Base-by-base conservation (phyloP, 2,113 vertebrate species). In the Telmatochromis brachygnathus region DNA sequence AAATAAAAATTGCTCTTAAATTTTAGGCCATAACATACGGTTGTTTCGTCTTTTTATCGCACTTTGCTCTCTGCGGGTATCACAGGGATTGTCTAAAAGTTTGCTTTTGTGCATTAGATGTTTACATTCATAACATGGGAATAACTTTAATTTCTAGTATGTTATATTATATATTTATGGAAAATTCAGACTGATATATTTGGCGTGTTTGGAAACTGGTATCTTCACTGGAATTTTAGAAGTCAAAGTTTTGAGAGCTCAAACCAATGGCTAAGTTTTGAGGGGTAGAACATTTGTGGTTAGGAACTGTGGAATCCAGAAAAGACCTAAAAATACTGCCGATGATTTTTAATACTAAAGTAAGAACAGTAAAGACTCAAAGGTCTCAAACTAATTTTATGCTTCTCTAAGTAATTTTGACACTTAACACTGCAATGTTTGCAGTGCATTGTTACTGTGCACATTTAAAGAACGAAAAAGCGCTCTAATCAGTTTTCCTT, bases 381-480 rank as follows among this genome's bases (percentile, higher is more conserved):
- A 70, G 26, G 8, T 62, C 75, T 30, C 42, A 47, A 75, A 75
- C 14, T 47, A 47, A 28, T 26, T 47, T 2, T 19, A 51, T 77
- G 15, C 10, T 30, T 77, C 42, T 77, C 3, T 30, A 21, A 6
- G 23, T 30, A 73, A 45, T 45, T 83, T 70, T 73, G 12, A 45
- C 26, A 83, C 26, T 39, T 89, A 17, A 39, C 35, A 10, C 39
- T 23, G n/a, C n/a, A 45, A 9, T 60, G 56, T 91, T 77, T 85
- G 81, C 6, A 26, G 75, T 49, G 28, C 49, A 6, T n/a, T 28
- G 62, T 81, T 82, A 79, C 7, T 30, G 73, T 49, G 17, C 26
- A 65, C 9, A 58, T 79, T 84, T 70, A 84, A 86, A 87, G 60
- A 77, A 54, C 3, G 37, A 80, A 85, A 90, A 84, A 51, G 6